Conservation (phyloP, 30 jellyfish, hydroid and myxozoan species). For the Calvadosia cruxmelitensis region DNA sequence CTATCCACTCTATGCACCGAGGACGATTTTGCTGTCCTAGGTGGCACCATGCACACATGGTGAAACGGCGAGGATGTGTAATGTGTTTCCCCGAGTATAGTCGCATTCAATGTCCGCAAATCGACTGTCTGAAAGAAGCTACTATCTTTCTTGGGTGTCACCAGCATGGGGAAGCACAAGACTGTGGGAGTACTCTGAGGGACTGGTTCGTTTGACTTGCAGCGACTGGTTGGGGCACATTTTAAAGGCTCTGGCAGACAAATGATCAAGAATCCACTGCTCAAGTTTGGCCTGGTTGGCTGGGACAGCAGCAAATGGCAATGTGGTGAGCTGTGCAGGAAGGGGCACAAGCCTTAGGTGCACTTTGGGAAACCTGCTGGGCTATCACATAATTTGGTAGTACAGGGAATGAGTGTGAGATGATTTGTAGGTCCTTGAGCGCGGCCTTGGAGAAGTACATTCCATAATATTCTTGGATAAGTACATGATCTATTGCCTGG, state of each 20-base stretch:
- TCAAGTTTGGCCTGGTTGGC: conserved; percentile 16
- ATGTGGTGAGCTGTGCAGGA: too few species aligned
- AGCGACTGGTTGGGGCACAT: conserved; percentile 28
- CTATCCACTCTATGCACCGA: too few species aligned
- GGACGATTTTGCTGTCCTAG: too few species aligned
- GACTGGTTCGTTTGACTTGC: conserved; percentile 14
- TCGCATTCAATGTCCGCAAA: conserved; percentile 28
- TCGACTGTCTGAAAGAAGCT: conserved; percentile 19
- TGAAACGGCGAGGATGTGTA: conserved; percentile 45
- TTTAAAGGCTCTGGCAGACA: conserved; percentile 8
- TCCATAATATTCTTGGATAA: conserved; percentile 1
- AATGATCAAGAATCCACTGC: conserved; percentile 13
- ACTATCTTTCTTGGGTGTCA: conserved; percentile 7
- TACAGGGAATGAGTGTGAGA: conserved; percentile 4
- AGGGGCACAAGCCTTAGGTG: too few species aligned
- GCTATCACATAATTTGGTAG: neutral
- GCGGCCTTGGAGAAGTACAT: conserved; percentile 14
- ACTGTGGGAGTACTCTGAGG: conserved; percentile 17
- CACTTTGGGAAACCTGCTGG: conserved; percentile 8
- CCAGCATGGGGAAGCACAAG: conserved; percentile 13
- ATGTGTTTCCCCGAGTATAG: conserved; percentile 42
- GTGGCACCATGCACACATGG: conserved; percentile 19
- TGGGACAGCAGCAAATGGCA: conserved; percentile 21
- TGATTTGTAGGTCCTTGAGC: conserved; percentile 6
- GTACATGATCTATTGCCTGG: neutral